Conservation (phyloP, 2,888 invertebrate genomes). For the Chouioia cunea region DNA sequence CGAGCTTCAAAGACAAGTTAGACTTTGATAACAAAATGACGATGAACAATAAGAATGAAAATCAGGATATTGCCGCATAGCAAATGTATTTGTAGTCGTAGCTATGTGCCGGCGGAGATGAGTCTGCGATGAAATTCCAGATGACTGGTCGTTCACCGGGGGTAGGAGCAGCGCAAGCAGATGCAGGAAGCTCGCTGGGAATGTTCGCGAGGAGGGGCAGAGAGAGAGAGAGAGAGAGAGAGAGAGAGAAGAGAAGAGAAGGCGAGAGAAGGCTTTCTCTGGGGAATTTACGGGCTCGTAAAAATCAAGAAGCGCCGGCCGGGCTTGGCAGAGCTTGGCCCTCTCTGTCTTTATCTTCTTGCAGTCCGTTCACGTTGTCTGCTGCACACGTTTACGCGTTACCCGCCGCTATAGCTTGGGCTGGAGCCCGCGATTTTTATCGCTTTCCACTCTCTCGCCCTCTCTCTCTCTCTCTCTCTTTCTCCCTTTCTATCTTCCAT, state of each 20-base stretch:
- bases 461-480: not conserved
- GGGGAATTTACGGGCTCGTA: constrained; percentile 67
- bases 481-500: not conserved
- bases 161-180: not conserved
- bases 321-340: constrained; percentile 56
- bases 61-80: not conserved
- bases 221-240: constrained; percentile 17
- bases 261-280: constrained; percentile 51
- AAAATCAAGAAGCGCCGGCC: constrained; percentile 67
- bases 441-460: not conserved
- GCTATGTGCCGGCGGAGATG: no score
- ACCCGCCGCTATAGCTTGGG: constrained; percentile 15
- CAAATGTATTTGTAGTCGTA: constrained; percentile 41
- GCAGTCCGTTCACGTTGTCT: constrained; percentile 45
- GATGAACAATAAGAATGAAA: not conserved
- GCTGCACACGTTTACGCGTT: constrained; percentile 40
- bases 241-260: constrained; percentile 31
- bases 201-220: constrained; percentile 36
- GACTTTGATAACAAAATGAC: not conserved
- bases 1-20: no score
- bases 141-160: constrained; percentile 46
- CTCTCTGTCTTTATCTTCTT: constrained; percentile 52
- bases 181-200: constrained; percentile 3
- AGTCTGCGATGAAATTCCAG: constrained; percentile 54
- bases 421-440: not conserved